phyloP scores from a whole-genome alignment of 2,888 invertebrate genomes.

The Dynastes grantii region DNA sequence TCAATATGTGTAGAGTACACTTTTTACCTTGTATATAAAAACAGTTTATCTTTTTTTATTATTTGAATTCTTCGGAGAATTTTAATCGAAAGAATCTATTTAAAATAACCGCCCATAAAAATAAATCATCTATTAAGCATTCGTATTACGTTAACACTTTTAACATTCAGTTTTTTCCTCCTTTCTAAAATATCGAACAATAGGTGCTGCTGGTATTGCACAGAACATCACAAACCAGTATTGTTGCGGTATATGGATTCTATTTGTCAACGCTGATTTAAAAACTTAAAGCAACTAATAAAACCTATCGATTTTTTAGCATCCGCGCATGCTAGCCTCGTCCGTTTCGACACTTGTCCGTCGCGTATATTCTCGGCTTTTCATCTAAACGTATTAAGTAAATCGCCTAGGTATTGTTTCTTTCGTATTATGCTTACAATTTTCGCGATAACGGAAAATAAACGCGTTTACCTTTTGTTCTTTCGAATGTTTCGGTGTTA shows the following conservation, averaged over 20 bases:
- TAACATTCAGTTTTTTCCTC: no score
- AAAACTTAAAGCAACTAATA: constrained; percentile 14
- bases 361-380: not conserved
- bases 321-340: constrained; percentile 53
- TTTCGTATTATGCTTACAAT: no score
- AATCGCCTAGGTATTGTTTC: no score
- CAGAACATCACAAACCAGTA: not conserved
- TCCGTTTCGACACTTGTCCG: constrained; percentile 12
- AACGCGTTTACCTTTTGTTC: constrained; percentile 12
- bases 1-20: no score
- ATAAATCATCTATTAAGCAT: not conserved
- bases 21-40: no score
- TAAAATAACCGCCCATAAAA: no score
- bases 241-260: not conserved
- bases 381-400: not conserved
- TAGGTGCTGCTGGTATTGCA: not conserved
- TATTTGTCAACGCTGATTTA: not conserved
- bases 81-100: no score
- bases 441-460: no score
- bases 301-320: constrained; percentile 47
- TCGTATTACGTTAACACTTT: not conserved
- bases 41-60: no score
- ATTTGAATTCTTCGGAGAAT: no score
- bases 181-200: no score
- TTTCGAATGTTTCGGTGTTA: not conserved